Percentiles rank a stretch among this genome's conserved stretches.
phyloP scores from a whole-genome alignment of 2,797 vertebrate genomes.

The Melanotaenia nigrans region DNA sequence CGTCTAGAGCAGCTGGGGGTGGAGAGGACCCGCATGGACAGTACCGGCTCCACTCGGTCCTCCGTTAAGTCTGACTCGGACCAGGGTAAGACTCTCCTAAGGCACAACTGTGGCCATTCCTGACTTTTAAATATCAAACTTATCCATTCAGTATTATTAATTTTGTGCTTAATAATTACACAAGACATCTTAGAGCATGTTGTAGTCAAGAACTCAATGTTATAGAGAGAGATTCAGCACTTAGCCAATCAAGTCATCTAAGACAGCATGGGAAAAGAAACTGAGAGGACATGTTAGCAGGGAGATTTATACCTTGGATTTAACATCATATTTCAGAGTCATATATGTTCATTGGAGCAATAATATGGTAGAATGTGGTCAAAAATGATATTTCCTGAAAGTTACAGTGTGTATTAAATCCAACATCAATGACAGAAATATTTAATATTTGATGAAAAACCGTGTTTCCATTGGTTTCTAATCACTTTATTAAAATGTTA shows the following conservation, averaged over 20 bases:
- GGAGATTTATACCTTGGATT: neutral
- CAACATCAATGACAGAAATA: no score
- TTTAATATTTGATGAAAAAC: no score
- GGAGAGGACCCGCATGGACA: constrained; percentile 91
- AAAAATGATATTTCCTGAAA: no score
- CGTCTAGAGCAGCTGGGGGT: constrained; percentile 93
- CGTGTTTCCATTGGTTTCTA: no score
- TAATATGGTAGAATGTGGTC: neutral
- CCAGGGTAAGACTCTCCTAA: constrained; percentile 83
- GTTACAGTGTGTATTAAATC: no score
- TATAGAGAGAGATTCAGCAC: neutral
- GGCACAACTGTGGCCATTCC: neutral
- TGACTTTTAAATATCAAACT: neutral
- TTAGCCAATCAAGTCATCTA: neutral
- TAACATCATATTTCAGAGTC: no score
- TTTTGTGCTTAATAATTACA: neutral
- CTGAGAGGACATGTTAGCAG: neutral
- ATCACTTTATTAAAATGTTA: no score
- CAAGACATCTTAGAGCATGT: neutral
- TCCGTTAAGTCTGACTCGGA: constrained; percentile 93
- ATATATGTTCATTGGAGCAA: neutral
- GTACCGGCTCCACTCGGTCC: constrained; percentile 87
- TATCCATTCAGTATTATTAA: neutral
- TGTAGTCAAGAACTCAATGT: neutral
- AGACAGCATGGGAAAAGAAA: neutral